Evolutionary conservation across 2,888 invertebrate species (phyloP).

Genomic region (Cosmorhoe ocellata): DNA sequence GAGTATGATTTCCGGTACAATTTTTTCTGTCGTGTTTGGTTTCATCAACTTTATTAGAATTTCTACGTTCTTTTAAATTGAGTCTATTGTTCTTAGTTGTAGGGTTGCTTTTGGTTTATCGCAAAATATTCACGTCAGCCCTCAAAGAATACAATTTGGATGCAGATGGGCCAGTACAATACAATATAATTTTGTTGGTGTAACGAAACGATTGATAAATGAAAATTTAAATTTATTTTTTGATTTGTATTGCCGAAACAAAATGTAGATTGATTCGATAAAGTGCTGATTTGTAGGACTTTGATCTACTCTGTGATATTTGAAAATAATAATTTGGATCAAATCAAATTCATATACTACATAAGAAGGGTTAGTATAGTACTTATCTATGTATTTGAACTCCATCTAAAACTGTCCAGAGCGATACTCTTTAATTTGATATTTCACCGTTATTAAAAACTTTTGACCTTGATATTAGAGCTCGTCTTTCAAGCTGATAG

Average conservation of each 20-base stretch:
- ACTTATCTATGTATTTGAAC: too few species aligned
- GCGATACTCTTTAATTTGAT: too few species aligned
- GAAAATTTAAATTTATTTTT: slow-evolving; percentile 67
- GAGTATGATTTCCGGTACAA: slow-evolving; percentile 29
- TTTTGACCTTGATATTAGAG: too few species aligned
- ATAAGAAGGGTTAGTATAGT: too few species aligned
- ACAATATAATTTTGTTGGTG: slow-evolving; percentile 65
- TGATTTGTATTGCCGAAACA: slow-evolving; percentile 55
- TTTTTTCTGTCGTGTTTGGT: slow-evolving; percentile 3
- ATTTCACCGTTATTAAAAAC: too few species aligned
- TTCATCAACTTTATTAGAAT: slow-evolving; percentile 3
- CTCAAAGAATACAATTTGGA: slow-evolving; percentile 21
- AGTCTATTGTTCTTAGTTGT: background rate
- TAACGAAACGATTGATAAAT: slow-evolving; percentile 71
- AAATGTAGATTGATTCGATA: slow-evolving; percentile 50
- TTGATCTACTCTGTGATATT: slow-evolving; percentile 29
- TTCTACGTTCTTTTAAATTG: background rate
- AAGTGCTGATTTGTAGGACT: slow-evolving; percentile 33
- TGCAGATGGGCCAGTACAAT: slow-evolving; percentile 62
- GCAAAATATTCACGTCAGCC: slow-evolving; percentile 1
- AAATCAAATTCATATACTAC: slow-evolving; percentile 6
- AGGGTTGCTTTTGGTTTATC: slow-evolving; percentile 7
- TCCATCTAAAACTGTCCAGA: too few species aligned
- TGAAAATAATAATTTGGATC: slow-evolving; percentile 24
- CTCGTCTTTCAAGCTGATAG: too few species aligned